phyloP scores from a whole-genome alignment of 2,113 vertebrate genomes.

The Takifugu flavidus region DNA sequence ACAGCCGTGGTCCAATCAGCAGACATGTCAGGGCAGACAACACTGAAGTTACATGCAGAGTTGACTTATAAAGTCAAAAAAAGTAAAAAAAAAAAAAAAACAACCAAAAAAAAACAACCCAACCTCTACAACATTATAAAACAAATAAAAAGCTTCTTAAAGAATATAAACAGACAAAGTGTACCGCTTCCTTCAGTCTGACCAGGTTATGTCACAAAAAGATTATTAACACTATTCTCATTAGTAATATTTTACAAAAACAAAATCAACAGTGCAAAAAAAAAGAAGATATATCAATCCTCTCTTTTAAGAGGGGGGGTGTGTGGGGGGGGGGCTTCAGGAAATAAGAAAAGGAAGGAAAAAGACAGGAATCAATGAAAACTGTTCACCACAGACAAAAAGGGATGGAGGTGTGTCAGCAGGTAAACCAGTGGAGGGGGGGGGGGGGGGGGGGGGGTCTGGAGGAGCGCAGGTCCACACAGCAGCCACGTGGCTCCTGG shows the following conservation, averaged over 20 bases:
- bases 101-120: conserved; percentile 18
- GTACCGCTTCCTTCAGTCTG: conserved; percentile 53
- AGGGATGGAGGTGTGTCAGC: background rate
- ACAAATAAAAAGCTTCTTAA: conserved; percentile 59
- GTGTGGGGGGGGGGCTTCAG: background rate
- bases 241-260: conserved; percentile 71
- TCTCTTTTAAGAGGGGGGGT: conserved; percentile 25
- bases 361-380: background rate
- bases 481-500: too few species aligned
- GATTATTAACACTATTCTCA: conserved; percentile 68
- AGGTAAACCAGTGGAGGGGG: background rate
- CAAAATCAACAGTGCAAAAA: conserved; percentile 77
- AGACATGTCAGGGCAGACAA: conserved; percentile 29
- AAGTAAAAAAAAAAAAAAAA: background rate
- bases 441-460: too few species aligned
- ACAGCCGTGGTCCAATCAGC: conserved; percentile 57
- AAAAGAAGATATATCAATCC: conserved; percentile 62
- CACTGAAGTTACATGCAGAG: conserved; percentile 27
- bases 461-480: too few species aligned
- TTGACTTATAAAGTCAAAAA: conserved; percentile 22
- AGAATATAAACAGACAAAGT: conserved; percentile 46
- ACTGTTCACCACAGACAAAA: background rate
- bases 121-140: conserved; percentile 35
- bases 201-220: conserved; percentile 56
- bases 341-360: background rate